Evolutionary conservation across 2,888 invertebrate species (phyloP).

Genomic region (Harpalus rubripes): DNA sequence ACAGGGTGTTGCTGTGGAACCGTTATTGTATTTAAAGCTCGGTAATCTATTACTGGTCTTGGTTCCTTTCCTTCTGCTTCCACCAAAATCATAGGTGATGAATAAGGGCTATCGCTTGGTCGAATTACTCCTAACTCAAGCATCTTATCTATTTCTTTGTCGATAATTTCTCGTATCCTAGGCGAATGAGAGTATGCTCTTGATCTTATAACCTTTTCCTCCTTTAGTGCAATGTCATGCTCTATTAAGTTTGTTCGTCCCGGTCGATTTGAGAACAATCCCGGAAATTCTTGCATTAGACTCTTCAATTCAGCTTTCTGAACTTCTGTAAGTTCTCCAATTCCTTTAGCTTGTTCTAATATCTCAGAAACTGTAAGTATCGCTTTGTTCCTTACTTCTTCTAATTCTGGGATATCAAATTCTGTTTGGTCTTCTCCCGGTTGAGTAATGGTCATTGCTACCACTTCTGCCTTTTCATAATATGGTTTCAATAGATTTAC

Average conservation of each 20-base stretch:
- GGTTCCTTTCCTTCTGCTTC: slow-evolving; percentile 28
- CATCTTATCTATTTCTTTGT: slow-evolving; percentile 54
- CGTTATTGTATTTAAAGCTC: slow-evolving; percentile 28
- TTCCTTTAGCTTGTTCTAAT: slow-evolving; percentile 18
- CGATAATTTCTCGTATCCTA: slow-evolving; percentile 17
- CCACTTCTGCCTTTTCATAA: slow-evolving; percentile 40
- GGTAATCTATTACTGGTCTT: not conserved
- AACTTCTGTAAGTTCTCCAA: not conserved
- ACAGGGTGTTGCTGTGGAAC: slow-evolving; percentile 49
- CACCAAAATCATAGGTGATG: slow-evolving; percentile 45
- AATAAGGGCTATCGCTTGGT: slow-evolving; percentile 22
- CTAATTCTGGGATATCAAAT: slow-evolving; percentile 28
- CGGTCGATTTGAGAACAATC: no score
- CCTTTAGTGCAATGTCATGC: no score
- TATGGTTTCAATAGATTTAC: slow-evolving; percentile 46
- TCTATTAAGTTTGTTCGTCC: no score
- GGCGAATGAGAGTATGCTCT: slow-evolving; percentile 54
- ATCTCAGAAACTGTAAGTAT: not conserved
- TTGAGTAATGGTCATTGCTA: not conserved
- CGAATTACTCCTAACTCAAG: slow-evolving; percentile 36
- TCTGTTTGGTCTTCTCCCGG: slow-evolving; percentile 15
- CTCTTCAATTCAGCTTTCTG: slow-evolving; percentile 7
- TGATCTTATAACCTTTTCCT: no score
- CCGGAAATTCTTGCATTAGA: slow-evolving; percentile 3
- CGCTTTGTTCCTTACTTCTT: not conserved